Evolutionary conservation across 2,797 vertebrate species (phyloP), one percentile per base, ranked within the genome.

Genomic region (Gallirallus australis): DNA sequence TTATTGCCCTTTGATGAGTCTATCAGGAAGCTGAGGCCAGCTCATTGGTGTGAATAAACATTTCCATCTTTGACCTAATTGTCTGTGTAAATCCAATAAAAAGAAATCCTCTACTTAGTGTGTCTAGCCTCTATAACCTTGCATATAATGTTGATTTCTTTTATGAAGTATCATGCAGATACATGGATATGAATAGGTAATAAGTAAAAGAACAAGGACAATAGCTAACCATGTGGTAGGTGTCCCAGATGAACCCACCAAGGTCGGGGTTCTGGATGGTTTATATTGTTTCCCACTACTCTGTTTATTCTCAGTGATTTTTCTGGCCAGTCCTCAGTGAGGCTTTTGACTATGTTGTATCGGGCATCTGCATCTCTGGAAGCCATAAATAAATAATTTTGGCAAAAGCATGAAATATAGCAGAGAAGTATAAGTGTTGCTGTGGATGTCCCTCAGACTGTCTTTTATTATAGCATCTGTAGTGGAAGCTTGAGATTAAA

Each of bases 1-100:
- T 97, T 96, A 95, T 76, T 91, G 61, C 30, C 59, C 91, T 96
- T 96, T 96, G 95, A 96, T 95, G 94, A 90, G 39, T 89, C 90
- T 86, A 82, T 96, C 91, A 94, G 96, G 84, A 94, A 91, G 47
- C 69, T 75, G 24, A 91, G 65, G 66, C 30, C 23, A 56, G 65
- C 13, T 94, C 39, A 48, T 78, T 76, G 76, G 54, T 59, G 79
- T 93, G 87, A 93, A 91, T 59, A 91, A 95, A 94, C 52, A 79
- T 86, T 94, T 96, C 91, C 59, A 15, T 75, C 70, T 92, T 89
- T 70, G 48, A 82, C 93, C 4, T 79, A 84, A 94, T 39, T 69
- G 30, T 56, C 59, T 86, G 7, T 53, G 81, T 48, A 84, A 94
- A 80, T 60, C 27, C 27, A 72, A 82, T 31, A 70, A 70, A 76